Evolutionary conservation across 2,113 vertebrate genomes (phyloP).

Genomic region (Cryptomyrus ogoouensis): DNA sequence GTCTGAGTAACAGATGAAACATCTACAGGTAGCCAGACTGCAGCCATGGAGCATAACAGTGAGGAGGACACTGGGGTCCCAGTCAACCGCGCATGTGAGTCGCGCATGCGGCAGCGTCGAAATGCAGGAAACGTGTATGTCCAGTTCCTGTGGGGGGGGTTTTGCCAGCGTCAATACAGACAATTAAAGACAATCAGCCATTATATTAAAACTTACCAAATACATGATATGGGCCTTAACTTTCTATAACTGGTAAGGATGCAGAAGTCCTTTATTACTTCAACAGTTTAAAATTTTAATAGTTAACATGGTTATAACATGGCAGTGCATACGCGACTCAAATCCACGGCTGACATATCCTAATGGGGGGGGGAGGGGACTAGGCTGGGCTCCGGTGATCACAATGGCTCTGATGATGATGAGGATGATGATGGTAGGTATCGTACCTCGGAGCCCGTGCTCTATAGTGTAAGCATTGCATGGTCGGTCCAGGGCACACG

Average conservation of each 20-base stretch:
- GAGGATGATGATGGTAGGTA: constrained; percentile 36
- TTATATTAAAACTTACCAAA: neutral
- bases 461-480: constrained; percentile 80
- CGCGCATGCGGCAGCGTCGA: neutral
- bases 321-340: neutral
- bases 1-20: neutral
- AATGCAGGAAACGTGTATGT: neutral
- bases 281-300: neutral
- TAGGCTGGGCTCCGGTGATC: neutral
- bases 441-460: constrained; percentile 78
- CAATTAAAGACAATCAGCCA: neutral
- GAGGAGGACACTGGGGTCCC: neutral
- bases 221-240: neutral
- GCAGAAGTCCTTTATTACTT: neutral
- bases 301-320: neutral
- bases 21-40: neutral
- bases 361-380: neutral
- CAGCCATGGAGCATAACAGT: neutral
- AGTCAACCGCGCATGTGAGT: neutral
- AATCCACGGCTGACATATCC: neutral
- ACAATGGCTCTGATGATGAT: neutral
- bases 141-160: neutral
- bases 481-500: constrained; percentile 68
- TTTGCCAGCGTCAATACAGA: neutral
- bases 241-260: neutral